Evolutionary conservation across 2,888 invertebrate genomes (phyloP), one percentile per base, ranked within the genome.

Genomic region (Chalcis sispes): DNA sequence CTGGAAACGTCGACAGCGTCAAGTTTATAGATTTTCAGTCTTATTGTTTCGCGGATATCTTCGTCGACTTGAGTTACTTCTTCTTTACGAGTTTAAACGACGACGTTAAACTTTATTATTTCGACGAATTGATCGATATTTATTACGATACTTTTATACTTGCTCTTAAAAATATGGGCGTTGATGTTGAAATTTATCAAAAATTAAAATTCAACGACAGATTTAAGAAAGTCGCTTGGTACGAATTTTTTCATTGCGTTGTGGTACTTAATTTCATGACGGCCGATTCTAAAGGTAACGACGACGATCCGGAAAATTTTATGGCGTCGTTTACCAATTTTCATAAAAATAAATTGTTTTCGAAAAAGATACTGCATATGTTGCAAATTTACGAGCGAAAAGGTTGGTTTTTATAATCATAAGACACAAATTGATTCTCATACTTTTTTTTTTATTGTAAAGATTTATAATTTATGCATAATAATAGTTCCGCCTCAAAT

Each of bases 1-100:
- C 80, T 25, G 79, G 80, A 3, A 81, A 83, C 18, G 89, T 91
- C 0, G 82, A 87, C 0, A 89, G 89, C 75, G 84, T 92, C 3
- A 92, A 92, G 85, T 89, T 93, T 54, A 89, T 93, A 0, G 92
- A 93, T 81, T 90, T 92, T 73, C 92, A 92, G 84, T 88, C 91
- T 27, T 90, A 91, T 54, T 84, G 89, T 18, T 91, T 90, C 72
- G 87, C 89, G 36, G 91, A 90, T 2, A 86, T 91, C 7, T 81
- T 89, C 0, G 89, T 90, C 25, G 92, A 93, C 82, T 80, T 93
- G 13, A 82, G 91, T 1, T 92, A 92, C 78, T 90, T 92, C 62
- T 73, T 93, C 8, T 89, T 90, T 32, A 89, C 91, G 0, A 92
- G 92, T 79, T 88, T 91, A 2, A 86, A 89, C 2, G 86, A 89